A percentile compares a stretch with the other conserved stretches of the same genome.
Conservation (phyloP, 1,140 invertebrate genomes). For the Camponotus vicinus region DNA sequence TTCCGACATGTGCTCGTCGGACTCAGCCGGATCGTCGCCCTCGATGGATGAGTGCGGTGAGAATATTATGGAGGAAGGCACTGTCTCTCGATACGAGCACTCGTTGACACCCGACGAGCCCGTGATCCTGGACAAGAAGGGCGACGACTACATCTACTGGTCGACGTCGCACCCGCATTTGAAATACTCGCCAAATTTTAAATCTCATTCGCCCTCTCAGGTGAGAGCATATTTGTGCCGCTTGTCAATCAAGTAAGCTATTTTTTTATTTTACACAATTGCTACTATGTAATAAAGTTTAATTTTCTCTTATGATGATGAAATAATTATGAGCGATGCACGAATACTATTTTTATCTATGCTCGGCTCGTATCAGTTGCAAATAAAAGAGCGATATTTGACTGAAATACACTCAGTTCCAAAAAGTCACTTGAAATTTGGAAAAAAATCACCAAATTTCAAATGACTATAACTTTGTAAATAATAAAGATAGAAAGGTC, state of each 20-base stretch:
- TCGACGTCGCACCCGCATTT: slow-evolving; percentile 78
- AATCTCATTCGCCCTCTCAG: slow-evolving; percentile 86
- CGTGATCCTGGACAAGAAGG: slow-evolving; percentile 88
- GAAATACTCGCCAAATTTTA: slow-evolving; percentile 86
- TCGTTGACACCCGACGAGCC: slow-evolving; percentile 90
- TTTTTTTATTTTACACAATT: too few species aligned
- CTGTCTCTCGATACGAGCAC: slow-evolving; percentile 85
- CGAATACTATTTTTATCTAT: too few species aligned
- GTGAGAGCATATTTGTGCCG: slow-evolving; percentile 70
- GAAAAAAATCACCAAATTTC: too few species aligned
- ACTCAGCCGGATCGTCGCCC: slow-evolving; percentile 90
- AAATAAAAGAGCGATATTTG: background rate
- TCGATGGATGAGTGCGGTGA: slow-evolving; percentile 89
- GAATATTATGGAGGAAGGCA: slow-evolving; percentile 80
- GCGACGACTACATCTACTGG: slow-evolving; percentile 87
- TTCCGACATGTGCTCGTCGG: slow-evolving; percentile 88
- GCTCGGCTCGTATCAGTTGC: background rate
- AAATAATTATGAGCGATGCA: too few species aligned
- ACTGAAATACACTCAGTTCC: too few species aligned
- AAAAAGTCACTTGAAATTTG: too few species aligned
- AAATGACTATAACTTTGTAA: too few species aligned
- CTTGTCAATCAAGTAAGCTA: background rate
- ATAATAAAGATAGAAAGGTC: too few species aligned
- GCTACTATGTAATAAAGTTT: too few species aligned
- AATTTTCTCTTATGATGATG: too few species aligned